Evolutionary conservation across 37 sponge, comb jelly and placozoan genomes (phyloP).

Genomic region (Eunapius fragilis): DNA sequence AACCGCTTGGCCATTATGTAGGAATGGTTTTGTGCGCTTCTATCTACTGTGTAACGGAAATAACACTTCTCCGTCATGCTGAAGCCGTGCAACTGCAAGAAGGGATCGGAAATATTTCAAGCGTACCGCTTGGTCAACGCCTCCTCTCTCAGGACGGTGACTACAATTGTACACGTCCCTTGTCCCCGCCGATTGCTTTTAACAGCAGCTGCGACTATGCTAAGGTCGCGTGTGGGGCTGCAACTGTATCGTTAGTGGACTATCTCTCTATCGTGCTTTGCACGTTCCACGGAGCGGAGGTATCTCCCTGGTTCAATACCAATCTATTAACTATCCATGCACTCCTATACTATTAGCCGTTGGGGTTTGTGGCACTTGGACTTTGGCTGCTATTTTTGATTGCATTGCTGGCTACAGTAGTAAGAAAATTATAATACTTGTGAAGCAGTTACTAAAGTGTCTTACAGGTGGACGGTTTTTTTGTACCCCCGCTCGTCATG

Average conservation of each 20-base stretch:
- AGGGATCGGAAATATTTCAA: not conserved
- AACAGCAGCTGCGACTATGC: conserved; percentile 67
- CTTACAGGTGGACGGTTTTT: conserved; percentile 68
- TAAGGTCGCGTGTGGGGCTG: conserved; percentile 24
- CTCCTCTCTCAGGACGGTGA: not conserved
- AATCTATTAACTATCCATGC: not conserved
- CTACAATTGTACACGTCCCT: conserved; percentile 17
- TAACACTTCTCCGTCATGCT: not conserved
- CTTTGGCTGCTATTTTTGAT: conserved; percentile 77
- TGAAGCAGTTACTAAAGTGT: not conserved
- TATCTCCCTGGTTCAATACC: not conserved
- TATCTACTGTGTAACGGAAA: not conserved
- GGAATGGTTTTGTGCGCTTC: not conserved
- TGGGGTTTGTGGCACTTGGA: conserved; percentile 58
- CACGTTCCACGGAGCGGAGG: conserved; percentile 41
- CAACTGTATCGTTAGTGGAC: conserved; percentile 47
- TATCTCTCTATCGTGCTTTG: conserved; percentile 71
- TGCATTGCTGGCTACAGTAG: conserved; percentile 82
- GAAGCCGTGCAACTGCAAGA: not conserved
- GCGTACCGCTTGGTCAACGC: not conserved
- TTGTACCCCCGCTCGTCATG: conserved; percentile 78
- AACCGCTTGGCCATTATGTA: not conserved
- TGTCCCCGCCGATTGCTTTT: conserved; percentile 11
- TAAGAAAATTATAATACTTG: conserved; percentile 21
- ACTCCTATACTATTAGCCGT: conserved; percentile 32